Base-by-base conservation (phyloP, 2,888 invertebrate genomes). In the Tetragnatha montana region DNA sequence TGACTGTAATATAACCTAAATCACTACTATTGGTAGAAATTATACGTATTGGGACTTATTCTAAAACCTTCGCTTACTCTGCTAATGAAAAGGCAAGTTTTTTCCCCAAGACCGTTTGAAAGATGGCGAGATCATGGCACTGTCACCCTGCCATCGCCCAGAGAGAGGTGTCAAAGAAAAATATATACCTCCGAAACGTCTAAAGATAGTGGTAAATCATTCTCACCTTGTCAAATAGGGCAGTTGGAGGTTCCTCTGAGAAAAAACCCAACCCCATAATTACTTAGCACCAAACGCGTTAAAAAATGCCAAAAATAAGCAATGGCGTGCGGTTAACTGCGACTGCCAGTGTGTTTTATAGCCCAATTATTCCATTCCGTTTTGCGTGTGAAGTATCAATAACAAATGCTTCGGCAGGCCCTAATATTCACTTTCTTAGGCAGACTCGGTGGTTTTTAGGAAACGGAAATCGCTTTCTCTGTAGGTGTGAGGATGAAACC, bases 331-430 rank as follows among this genome's bases (percentile, higher is more conserved):
- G 76, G 49, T 21, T 76, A 35, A 75, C 0, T 68, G 35, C 10
- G 51, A 22, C 21, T 50, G 19, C 71, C 49, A 73, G 60, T 73
- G 12, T 74, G 47, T 79, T 86, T 86, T 86, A 86, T 79, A 79
- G 79, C 79, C 78, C 22, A 86, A 86, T 86, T 86, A 78, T 73
- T 35, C 51, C 50, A 22, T 49, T 51, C 73, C 35, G 47, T 79
- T 83, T 86, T 79, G 79, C 79, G 86, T 84, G 84, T 70, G 35
- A 86, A 50, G 73, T 86, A 78, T 80, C 71, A 86, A 86, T 86
- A 71, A 86, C 71, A 73, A 73, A 82, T 22, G 50, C 4, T 51
- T 73, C 22, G 17, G 14, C 0, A 73, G 22, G 49, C 60, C 60
- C 50, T 82, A 74, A 82, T 82, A 73, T 74, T 82, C 81, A 82